These are phyloP conservation scores for Lumbricus terrestris DNA, from an alignment of 2,888 invertebrate species.

Conservation along the genomic window DNA sequence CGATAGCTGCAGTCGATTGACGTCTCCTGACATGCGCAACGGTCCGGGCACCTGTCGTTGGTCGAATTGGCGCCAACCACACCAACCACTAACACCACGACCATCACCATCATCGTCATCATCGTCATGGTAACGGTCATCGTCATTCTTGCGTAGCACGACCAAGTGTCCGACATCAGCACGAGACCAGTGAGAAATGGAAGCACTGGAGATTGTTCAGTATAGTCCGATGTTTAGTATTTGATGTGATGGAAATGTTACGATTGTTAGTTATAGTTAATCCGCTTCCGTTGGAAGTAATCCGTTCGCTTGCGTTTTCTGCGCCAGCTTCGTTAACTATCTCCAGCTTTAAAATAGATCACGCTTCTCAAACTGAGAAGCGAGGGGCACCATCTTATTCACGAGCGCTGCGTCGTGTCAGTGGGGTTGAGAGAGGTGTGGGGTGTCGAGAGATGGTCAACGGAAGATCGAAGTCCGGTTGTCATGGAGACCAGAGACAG, in stretches of 20 bases:
- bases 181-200: background rate
- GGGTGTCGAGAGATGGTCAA: too few species aligned
- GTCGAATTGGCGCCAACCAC: background rate
- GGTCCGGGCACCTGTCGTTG: slow-evolving; percentile 70
- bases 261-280: too few species aligned
- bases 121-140: slow-evolving; percentile 12
- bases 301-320: background rate
- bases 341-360: too few species aligned
- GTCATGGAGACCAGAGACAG: too few species aligned
- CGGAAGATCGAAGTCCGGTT: too few species aligned
- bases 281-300: background rate
- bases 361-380: too few species aligned
- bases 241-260: too few species aligned
- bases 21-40: slow-evolving; percentile 84
- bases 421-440: too few species aligned
- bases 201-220: background rate
- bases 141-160: background rate
- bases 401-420: too few species aligned
- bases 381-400: too few species aligned
- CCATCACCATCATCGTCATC: background rate
- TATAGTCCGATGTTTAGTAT: too few species aligned
- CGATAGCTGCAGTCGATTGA: slow-evolving; percentile 84
- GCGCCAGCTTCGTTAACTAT: too few species aligned
- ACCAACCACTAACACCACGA: background rate
- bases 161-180: background rate